Conservation (phyloP, 2,113 vertebrate genomes). For the Pholis gunnellus region DNA sequence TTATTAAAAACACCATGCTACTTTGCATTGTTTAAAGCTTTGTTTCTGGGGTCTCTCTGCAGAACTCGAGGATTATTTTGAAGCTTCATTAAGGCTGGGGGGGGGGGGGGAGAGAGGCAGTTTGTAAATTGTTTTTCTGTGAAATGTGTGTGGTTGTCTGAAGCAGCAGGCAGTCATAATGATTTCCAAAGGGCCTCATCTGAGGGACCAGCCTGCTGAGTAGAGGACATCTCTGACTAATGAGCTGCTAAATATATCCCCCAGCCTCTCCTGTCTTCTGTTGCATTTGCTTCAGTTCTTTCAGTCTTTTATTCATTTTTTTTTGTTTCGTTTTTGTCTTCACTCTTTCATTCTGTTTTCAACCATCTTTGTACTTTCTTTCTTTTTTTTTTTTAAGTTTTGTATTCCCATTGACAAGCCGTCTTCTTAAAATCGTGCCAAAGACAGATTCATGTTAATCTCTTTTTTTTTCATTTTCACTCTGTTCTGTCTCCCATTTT, state of each 20-base stretch:
- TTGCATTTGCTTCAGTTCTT: conserved; percentile 48
- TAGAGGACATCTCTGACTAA: conserved; percentile 80
- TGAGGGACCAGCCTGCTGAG: conserved; percentile 77
- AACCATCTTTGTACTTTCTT: neutral
- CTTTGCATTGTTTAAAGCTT: conserved; percentile 29
- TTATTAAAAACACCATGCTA: neutral
- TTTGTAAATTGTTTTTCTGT: conserved; percentile 63
- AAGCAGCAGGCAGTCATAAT: conserved; percentile 79
- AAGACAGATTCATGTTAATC: neutral
- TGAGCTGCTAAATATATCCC: conserved; percentile 84
- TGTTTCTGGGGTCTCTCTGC: conserved; percentile 29
- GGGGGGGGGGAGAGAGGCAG: conserved; percentile 36
- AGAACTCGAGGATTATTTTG: conserved; percentile 44
- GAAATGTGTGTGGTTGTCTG: conserved; percentile 65
- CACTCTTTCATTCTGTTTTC: neutral
- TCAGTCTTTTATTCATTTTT: conserved; percentile 14
- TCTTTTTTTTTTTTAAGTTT: neutral
- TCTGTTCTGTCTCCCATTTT: neutral
- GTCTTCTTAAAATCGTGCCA: neutral
- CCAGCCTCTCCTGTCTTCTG: conserved; percentile 69
- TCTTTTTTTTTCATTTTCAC: neutral
- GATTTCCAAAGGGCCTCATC: conserved; percentile 80
- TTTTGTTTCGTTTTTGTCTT: conserved; percentile 5
- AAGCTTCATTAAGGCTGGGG: conserved; percentile 43
- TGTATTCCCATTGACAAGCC: conserved; percentile 7